These are phyloP conservation scores for Bombus terrestris DNA, from an alignment of 1,140 invertebrate genomes.

Conservation along the genomic window DNA sequence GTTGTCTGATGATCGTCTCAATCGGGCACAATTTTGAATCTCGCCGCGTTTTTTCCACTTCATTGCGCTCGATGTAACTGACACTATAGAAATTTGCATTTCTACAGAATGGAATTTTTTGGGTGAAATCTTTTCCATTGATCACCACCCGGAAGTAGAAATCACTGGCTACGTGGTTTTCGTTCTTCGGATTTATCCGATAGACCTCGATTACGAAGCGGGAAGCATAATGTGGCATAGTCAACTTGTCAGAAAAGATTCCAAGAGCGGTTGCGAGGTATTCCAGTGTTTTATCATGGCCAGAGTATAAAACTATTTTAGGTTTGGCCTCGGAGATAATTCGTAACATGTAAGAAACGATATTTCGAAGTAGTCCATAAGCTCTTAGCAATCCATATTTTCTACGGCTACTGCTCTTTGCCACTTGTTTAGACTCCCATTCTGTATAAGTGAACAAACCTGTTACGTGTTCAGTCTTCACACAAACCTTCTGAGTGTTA, in stretches of 20 bases:
- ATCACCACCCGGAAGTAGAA: conserved; percentile 92
- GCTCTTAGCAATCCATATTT: conserved; percentile 88
- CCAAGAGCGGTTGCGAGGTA: conserved; percentile 91
- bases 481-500: conserved; percentile 83
- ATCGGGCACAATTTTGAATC: conserved; percentile 89
- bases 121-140: conserved; percentile 94
- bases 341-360: conserved; percentile 90
- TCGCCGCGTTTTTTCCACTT: conserved; percentile 77
- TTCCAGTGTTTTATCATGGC: conserved; percentile 94
- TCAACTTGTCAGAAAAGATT: conserved; percentile 84
- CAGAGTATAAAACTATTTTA: conserved; percentile 93
- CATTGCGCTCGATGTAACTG: conserved; percentile 76
- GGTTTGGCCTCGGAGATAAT: conserved; percentile 90
- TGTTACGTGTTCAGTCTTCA: conserved; percentile 88
- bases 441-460: conserved; percentile 89
- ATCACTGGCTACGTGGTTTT: conserved; percentile 83
- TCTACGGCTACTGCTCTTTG: conserved; percentile 86
- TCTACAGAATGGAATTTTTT: conserved; percentile 91
- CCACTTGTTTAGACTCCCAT: conserved; percentile 87
- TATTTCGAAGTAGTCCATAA: conserved; percentile 90
- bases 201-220: conserved; percentile 93
- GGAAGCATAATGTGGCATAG: conserved; percentile 90
- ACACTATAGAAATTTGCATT: conserved; percentile 82
- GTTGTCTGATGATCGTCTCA: conserved; percentile 91
- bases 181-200: conserved; percentile 80